phyloP scores from a whole-genome alignment of 2,797 vertebrate genomes.

The Pelobates cultripes region DNA sequence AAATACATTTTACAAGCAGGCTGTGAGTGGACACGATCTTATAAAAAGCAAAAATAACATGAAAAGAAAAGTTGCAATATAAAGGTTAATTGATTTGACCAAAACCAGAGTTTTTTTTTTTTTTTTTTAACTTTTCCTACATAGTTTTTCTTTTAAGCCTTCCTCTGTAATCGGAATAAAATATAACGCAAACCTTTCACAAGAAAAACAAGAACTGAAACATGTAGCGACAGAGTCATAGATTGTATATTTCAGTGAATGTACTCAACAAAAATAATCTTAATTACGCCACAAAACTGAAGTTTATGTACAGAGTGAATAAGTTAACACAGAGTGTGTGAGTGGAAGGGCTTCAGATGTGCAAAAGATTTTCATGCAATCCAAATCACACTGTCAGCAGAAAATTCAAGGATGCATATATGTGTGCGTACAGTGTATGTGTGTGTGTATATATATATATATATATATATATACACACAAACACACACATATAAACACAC shows the following conservation, averaged over 20 bases:
- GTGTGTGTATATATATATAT: conserved; percentile 67
- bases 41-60: too few relatives aligned
- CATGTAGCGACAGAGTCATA: conserved; percentile 44
- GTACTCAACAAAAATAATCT: conserved; percentile 82
- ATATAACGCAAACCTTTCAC: too few relatives aligned
- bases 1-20: too few relatives aligned
- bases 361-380: conserved; percentile 87
- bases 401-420: conserved; percentile 61
- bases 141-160: too few relatives aligned
- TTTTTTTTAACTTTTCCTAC: too few relatives aligned
- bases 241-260: conserved; percentile 82
- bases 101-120: too few relatives aligned
- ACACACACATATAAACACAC: conserved; percentile 61
- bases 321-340: conserved; percentile 79
- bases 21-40: too few relatives aligned
- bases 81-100: too few relatives aligned
- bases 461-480: conserved; percentile 58
- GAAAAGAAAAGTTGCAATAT: too few relatives aligned
- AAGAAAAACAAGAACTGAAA: too few relatives aligned
- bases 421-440: conserved; percentile 56
- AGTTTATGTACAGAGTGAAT: conserved; percentile 93
- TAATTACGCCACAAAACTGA: conserved; percentile 89
- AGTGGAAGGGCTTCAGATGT: conserved; percentile 88
- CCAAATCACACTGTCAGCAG: conserved; percentile 72
- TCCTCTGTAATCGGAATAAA: too few relatives aligned